phyloP scores from a whole-genome alignment of 2,888 invertebrate genomes.

The Acleris laterana region DNA sequence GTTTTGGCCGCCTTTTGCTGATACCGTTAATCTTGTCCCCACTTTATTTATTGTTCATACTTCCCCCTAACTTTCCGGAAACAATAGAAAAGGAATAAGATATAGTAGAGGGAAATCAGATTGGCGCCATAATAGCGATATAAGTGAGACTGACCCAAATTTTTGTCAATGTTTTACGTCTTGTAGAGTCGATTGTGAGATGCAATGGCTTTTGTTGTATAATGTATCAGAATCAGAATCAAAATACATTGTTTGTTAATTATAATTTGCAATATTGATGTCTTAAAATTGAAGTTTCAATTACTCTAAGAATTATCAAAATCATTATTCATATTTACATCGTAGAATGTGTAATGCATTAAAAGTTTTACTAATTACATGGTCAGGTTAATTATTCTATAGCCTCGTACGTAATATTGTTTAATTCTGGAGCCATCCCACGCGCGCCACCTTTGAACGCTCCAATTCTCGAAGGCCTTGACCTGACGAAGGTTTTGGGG shows the following conservation, averaged over 20 bases:
- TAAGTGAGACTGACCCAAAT: background rate
- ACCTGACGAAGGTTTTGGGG: conserved; percentile 18
- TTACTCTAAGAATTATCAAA: no score
- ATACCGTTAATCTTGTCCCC: conserved; percentile 13
- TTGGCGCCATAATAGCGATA: background rate
- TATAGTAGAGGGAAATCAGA: background rate
- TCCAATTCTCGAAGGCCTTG: conserved; percentile 27
- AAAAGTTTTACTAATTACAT: no score
- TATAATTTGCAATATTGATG: no score
- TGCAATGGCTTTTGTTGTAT: no score
- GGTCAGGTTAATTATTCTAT: no score
- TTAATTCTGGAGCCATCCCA: conserved; percentile 25
- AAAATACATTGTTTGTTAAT: no score
- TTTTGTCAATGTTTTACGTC: background rate
- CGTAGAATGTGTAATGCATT: no score
- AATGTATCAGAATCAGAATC: no score
- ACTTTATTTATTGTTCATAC: conserved; percentile 3
- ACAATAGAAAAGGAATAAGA: background rate
- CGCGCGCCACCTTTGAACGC: conserved; percentile 19
- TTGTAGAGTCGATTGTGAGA: no score
- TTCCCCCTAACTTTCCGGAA: background rate
- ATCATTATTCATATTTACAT: no score
- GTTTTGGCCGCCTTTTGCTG: conserved; percentile 21
- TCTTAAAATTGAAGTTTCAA: no score
- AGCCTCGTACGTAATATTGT: no score